Evolutionary conservation across 2,113 vertebrate genomes (phyloP).

Genomic region (Microtus montanus): DNA sequence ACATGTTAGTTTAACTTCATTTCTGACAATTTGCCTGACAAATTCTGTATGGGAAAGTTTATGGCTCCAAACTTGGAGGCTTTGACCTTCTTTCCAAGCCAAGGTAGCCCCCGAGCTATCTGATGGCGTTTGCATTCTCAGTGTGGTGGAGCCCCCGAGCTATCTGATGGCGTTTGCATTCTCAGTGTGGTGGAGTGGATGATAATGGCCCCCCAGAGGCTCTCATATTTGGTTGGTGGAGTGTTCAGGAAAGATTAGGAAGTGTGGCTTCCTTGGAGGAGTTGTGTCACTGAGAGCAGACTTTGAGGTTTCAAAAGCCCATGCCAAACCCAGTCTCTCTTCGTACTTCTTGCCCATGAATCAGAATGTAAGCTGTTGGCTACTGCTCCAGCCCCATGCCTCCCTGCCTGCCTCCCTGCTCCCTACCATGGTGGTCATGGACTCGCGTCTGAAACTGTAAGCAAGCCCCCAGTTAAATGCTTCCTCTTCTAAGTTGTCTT

Average conservation of each 20-base stretch:
- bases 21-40: not conserved
- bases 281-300: not conserved
- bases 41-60: slow-evolving; percentile 19
- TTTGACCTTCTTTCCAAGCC: not conserved
- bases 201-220: not conserved
- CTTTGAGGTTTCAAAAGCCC: not conserved
- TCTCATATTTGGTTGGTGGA: not conserved
- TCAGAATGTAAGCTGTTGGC: not conserved
- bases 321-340: not conserved
- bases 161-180: not conserved
- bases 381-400: not conserved
- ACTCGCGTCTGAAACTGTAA: not conserved
- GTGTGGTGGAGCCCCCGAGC: not conserved
- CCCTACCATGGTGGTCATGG: not conserved
- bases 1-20: not conserved
- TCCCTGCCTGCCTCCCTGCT: not conserved
- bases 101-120: not conserved
- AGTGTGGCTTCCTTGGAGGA: not conserved
- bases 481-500: not conserved
- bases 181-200: not conserved
- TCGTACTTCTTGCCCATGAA: not conserved
- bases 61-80: not conserved
- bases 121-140: not conserved
- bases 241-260: not conserved
- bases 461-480: not conserved